Base-by-base conservation (phyloP, 2,797 vertebrate species). In the Peromyscus nudipes region DNA sequence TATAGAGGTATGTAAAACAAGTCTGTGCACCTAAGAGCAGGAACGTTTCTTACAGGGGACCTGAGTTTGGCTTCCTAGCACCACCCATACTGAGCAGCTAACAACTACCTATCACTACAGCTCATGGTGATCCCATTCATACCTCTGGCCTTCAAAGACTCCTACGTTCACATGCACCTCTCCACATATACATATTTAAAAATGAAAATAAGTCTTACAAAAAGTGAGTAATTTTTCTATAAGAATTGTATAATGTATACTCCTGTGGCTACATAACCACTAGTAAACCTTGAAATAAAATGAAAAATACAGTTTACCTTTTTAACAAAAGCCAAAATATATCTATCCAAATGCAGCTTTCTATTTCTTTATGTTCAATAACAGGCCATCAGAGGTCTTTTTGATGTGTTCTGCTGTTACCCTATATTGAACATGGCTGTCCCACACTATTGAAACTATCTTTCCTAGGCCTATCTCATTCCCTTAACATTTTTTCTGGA, bases 271-370 rank as follows among this genome's bases (percentile, higher is more conserved):
- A 34, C 5, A 84, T 6, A 57, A 37, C 29, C 29, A 43, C 27
- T 16, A 75, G 4, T 65, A 94, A 84, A 81, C 79, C 46, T 69
- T 85, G 55, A 93, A 93, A 82, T 60, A 82, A 95, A 83, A 88
- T 87, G 25, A 37, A 81, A 81, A 71, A 40, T 65, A 17, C 19
- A 73, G 17, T 75, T 77, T 75, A 60, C 46, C 64, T 87, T 93
- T 79, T 92, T 46, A 71, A 94, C 69, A 64, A 60, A 93, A 69
- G 16, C 49, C 46, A 75, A 91, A 84, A 34, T 14, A 4, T 75
- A 93, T 79, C 16, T 95, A 79, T 81, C 52, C 5, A 82, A 84
- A n/a, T 75, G 3, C 31, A 43, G 3, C 79, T 31, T 76, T 95
- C 80, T 21, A 55, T 92, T 77, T 40, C 64, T 91, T 75, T 83